A percentile compares a stretch with the other conserved stretches of the same genome.
phyloP scores from a whole-genome alignment of 2,113 vertebrate genomes.

The Salvelinus namaycush region DNA sequence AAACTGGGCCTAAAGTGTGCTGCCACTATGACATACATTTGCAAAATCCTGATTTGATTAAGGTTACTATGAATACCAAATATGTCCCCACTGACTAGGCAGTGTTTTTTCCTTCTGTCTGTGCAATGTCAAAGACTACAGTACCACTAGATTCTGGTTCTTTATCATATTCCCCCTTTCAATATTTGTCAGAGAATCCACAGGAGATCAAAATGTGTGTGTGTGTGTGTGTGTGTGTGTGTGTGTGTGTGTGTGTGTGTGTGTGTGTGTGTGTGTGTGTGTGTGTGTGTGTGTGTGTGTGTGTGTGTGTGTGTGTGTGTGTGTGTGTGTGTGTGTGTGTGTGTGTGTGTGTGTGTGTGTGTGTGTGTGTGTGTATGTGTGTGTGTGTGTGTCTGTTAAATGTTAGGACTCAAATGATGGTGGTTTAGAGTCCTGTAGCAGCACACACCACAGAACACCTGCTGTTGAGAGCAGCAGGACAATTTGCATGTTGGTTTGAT shows the following conservation, averaged over 20 bases:
- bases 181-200: constrained; percentile 68
- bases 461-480: constrained; percentile 54
- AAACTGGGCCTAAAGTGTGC: constrained; percentile 36
- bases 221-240: constrained; percentile 69
- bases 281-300: no score
- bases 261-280: constrained; percentile 57
- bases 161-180: constrained; percentile 62
- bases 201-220: constrained; percentile 66
- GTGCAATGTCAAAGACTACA: constrained; percentile 48
- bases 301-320: no score
- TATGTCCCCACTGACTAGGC: constrained; percentile 33
- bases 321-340: no score
- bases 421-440: constrained; percentile 46
- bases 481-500: constrained; percentile 60
- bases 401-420: constrained; percentile 67
- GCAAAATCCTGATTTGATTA: constrained; percentile 49
- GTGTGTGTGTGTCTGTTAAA: constrained; percentile 43
- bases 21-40: constrained; percentile 36
- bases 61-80: constrained; percentile 57
- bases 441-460: constrained; percentile 65
- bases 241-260: constrained; percentile 69
- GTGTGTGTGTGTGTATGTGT: constrained; percentile 29
- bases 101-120: not conserved
- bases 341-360: no score
- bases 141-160: constrained; percentile 62